A percentile compares a stretch with the other conserved stretches of the same genome.
These are phyloP conservation scores for Merluccius polli DNA, from an alignment of 2,797 vertebrate genomes.

Conservation along the genomic window DNA sequence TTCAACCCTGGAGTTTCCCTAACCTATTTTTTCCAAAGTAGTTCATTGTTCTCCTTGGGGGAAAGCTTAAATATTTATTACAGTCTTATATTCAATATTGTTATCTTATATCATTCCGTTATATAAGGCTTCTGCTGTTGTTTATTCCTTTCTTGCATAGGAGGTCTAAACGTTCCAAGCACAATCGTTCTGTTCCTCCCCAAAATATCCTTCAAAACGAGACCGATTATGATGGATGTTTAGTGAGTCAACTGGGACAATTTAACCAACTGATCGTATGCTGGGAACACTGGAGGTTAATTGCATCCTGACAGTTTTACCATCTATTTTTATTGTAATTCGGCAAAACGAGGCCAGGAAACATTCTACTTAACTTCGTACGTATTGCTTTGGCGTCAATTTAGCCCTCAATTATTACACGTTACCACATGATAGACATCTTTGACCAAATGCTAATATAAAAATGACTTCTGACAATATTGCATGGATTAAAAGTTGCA, in stretches of 20 bases:
- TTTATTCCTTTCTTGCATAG: conserved; percentile 60
- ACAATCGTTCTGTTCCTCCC: not conserved
- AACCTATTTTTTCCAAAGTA: not conserved
- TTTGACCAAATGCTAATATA: not conserved
- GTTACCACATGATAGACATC: not conserved
- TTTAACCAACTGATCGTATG: not conserved
- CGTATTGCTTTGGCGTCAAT: not conserved
- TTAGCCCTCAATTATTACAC: not conserved
- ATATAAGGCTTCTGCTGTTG: conserved; percentile 50
- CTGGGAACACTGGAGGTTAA: not conserved
- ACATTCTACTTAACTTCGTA: not conserved
- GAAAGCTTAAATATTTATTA: conserved; percentile 30
- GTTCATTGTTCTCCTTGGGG: not conserved
- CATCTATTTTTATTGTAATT: not conserved
- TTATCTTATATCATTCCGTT: conserved; percentile 9
- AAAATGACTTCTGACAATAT: not conserved
- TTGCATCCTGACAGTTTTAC: not conserved
- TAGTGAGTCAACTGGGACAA: not conserved
- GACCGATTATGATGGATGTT: not conserved
- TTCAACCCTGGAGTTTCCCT: conserved; percentile 22
- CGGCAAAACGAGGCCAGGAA: not conserved
- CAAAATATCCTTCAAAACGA: not conserved
- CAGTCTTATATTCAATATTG: conserved; percentile 15
- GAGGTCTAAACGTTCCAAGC: conserved; percentile 36
- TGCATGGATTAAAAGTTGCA: not conserved